A percentile compares a stretch with the other conserved stretches of the same genome.
Evolutionary conservation across 1,140 invertebrate species (phyloP).

Genomic region (Laupala kohalensis): DNA sequence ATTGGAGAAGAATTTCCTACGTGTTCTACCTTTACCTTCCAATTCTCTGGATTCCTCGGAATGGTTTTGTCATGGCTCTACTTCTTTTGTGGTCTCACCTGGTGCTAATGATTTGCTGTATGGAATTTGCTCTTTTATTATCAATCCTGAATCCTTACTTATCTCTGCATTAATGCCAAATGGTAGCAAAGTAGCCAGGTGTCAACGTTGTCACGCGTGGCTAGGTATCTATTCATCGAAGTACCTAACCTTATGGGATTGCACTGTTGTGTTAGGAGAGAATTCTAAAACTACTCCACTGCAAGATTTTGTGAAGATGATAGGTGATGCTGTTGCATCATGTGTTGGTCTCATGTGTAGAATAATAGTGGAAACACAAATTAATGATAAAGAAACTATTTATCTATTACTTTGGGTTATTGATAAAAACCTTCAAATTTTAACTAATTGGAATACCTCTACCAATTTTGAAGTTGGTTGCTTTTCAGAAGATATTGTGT

Average conservation of each 20-base stretch:
- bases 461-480: not conserved
- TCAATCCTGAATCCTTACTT: not conserved
- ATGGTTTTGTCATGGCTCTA: slow-evolving; percentile 10
- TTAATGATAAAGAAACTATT: slow-evolving; percentile 3
- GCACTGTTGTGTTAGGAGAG: not conserved
- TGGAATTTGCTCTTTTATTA: slow-evolving; percentile 3
- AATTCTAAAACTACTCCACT: not conserved
- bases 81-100: not conserved
- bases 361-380: not conserved
- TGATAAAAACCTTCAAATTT: slow-evolving; percentile 10
- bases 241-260: slow-evolving; percentile 5
- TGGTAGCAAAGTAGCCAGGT: not conserved
- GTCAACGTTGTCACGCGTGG: slow-evolving; percentile 10
- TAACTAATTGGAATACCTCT: not conserved
- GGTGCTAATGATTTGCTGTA: slow-evolving; percentile 7
- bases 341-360: slow-evolving; percentile 2
- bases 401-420: slow-evolving; percentile 12
- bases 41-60: slow-evolving; percentile 1
- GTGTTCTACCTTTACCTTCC: slow-evolving; percentile 10
- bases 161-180: not conserved
- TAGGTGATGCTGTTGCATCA: slow-evolving; percentile 1
- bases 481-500: not conserved
- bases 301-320: slow-evolving; percentile 3
- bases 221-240: not conserved
- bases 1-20: not conserved